These are phyloP conservation scores for Lasioglossum zephyrum DNA, from an alignment of 2,888 invertebrate genomes.

Conservation along the genomic window DNA sequence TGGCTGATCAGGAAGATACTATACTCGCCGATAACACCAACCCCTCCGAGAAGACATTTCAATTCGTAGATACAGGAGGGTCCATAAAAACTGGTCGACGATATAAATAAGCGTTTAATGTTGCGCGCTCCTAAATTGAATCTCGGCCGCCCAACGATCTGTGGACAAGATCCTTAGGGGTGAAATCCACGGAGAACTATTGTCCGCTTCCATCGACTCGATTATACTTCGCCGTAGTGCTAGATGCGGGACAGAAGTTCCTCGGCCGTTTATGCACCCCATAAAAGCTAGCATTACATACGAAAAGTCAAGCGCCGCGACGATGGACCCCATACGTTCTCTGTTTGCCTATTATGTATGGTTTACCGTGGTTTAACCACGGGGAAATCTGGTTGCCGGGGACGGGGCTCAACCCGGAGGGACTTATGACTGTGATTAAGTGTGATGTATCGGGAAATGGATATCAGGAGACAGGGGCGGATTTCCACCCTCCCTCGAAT, in stretches of 20 bases:
- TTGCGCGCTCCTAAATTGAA: slow-evolving; percentile 79
- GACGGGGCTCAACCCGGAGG: slow-evolving; percentile 42
- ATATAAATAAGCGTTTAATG: slow-evolving; percentile 76
- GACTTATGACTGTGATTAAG: slow-evolving; percentile 77
- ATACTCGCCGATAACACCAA: slow-evolving; percentile 47
- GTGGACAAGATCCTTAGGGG: slow-evolving; percentile 72
- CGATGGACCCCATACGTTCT: slow-evolving; percentile 78
- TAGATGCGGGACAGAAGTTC: slow-evolving; percentile 66
- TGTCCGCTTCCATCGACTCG: slow-evolving; percentile 58
- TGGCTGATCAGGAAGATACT: slow-evolving; percentile 26
- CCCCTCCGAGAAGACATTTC: slow-evolving; percentile 51
- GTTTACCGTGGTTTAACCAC: slow-evolving; percentile 77
- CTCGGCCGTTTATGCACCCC: slow-evolving; percentile 65
- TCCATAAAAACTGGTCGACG: slow-evolving; percentile 62
- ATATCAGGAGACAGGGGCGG: slow-evolving; percentile 45
- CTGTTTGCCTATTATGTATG: slow-evolving; percentile 80
- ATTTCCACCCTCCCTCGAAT: slow-evolving; percentile 18
- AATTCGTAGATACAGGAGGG: slow-evolving; percentile 62
- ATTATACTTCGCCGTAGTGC: background rate
- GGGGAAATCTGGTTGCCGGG: slow-evolving; percentile 67
- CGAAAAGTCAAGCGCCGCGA: slow-evolving; percentile 68
- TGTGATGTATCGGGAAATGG: slow-evolving; percentile 74
- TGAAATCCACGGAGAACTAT: slow-evolving; percentile 62
- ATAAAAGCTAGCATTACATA: slow-evolving; percentile 69
- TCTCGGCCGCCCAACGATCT: slow-evolving; percentile 77